A percentile compares a stretch with the other conserved stretches of the same genome.
phyloP scores from a whole-genome alignment of 2,113 vertebrate genomes.

The Spheniscus mendiculus region DNA sequence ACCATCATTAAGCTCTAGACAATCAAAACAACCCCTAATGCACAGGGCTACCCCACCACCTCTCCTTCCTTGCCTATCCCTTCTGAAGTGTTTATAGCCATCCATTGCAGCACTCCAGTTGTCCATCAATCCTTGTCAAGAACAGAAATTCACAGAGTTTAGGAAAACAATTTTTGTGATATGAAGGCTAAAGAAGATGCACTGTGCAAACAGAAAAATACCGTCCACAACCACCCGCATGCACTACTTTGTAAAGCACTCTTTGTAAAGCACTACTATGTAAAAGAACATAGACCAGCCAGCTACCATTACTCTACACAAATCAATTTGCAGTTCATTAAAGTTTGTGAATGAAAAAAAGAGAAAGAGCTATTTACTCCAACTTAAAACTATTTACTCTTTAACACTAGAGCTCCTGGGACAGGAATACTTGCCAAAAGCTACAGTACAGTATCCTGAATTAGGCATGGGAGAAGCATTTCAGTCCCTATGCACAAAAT shows the following conservation, averaged over 20 bases:
- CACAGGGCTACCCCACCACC: too few species aligned
- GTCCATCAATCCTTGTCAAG: slow-evolving; percentile 39
- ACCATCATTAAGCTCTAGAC: too few species aligned
- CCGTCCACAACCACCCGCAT: not conserved
- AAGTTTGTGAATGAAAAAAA: fast-evolving
- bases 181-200: not conserved
- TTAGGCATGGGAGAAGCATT: not conserved
- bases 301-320: not conserved
- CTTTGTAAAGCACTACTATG: too few species aligned
- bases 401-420: not conserved
- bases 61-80: too few species aligned
- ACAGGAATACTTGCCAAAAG: not conserved
- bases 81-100: too few species aligned
- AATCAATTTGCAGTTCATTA: not conserved
- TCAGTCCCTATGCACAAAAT: not conserved
- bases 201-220: not conserved
- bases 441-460: not conserved
- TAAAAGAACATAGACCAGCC: not conserved
- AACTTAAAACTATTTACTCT: not conserved
- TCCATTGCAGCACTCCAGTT: too few species aligned
- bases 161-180: not conserved
- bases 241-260: not conserved
- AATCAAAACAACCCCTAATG: too few species aligned
- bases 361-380: not conserved
- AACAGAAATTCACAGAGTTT: slow-evolving; percentile 3